Base-by-base conservation (phyloP, 2,113 vertebrate species). In the Chionomys nivalis region DNA sequence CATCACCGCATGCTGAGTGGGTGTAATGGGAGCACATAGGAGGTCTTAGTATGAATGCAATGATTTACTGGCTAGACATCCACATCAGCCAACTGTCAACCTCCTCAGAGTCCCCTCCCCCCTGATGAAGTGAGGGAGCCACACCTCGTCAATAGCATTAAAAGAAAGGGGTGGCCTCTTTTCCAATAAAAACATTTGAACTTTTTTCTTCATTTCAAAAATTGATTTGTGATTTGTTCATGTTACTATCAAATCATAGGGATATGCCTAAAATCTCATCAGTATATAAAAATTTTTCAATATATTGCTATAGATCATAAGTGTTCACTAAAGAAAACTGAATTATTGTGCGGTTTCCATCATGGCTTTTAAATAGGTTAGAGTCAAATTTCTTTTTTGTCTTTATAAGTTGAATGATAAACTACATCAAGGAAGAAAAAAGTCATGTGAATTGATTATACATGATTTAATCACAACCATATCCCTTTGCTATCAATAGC, bases 51-150 rank as follows among this genome's bases (percentile, higher is more conserved):
- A 91, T 96, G 92, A 96, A 96, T 97, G 88, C 97, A 94, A 91
- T 98, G 97, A 97, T 92, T 93, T 96, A 94, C 44, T 73, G 39
- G 93, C 94, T 93, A 88, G 94, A 89, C 92, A 42, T 36, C 93
- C 93, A 96, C 75, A 87, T 96, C 98, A 97, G 89, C 98, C 96
- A 97, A 95, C 95, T 95, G 93, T 86, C 94, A 97, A 77, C 89
- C 91, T 87, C 87, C 93, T 95, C 89, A 63, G 94, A 73, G 63
- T 96, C 91, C 90, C 94, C 65, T 55, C 76, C 79, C 76, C 96
- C 95, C 89, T 89, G 96, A 76, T 68, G 91, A 94, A 92, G 49
- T 5, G 9, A 96, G 10, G 94, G 92, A 89, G 77, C 86, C 86
- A 42, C 70, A 73, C 96, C 92, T 85, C 96, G 73, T 61, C 89